Base-by-base conservation (phyloP, 2,797 vertebrate genomes). In the Hafferia zeledoni region DNA sequence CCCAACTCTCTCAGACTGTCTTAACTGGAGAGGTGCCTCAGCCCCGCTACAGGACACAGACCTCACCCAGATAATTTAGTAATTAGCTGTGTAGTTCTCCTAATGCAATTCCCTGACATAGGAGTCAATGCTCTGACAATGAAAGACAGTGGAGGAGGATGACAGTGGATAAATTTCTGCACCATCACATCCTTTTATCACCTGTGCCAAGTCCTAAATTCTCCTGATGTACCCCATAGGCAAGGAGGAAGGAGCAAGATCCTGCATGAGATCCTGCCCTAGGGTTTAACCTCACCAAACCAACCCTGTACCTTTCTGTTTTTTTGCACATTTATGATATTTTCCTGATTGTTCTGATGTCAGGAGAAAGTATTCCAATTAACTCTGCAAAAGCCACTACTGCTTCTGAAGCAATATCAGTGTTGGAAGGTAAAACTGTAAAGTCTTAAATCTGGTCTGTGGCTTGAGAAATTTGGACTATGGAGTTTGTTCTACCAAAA, bases 1-100 rank as follows among this genome's bases (percentile, higher is more conserved):
- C 5, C 25, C 17, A 30, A 18, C 30, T 39, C 44, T 57, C 57
- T 39, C n/a, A 77, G 49, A 16, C 64, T 70, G 14, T 9, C 24
- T 31, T 46, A 30, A 31, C 1, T 31, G 37, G 24, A 23, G 44
- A 33, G 13, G 10, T 50, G 19, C 5, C 64, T 37, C 24, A 50
- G 24, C 4, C 24, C 50, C 50, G n/a, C 52, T 7, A 3, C 1
- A 22, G 12, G 49, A 6, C 43, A 47, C 3, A 50, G 30, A 1
- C 10, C 31, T 63, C 22, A 4, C n/a, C 31, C 44, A 85, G 31
- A 20, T 3, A 6, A 20, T 28, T 63, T 31, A 16, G 10, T 4
- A 35, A 83, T 55, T n/a, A 44, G 13, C 22, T 8, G 16, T 63
- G 18, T 25, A 37, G 20, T 5, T 44, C 69, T 56, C 25, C 31